phyloP scores from a whole-genome alignment of 35 echinoderm and acorn worm genomes.

The Apostichopus japonicus region DNA sequence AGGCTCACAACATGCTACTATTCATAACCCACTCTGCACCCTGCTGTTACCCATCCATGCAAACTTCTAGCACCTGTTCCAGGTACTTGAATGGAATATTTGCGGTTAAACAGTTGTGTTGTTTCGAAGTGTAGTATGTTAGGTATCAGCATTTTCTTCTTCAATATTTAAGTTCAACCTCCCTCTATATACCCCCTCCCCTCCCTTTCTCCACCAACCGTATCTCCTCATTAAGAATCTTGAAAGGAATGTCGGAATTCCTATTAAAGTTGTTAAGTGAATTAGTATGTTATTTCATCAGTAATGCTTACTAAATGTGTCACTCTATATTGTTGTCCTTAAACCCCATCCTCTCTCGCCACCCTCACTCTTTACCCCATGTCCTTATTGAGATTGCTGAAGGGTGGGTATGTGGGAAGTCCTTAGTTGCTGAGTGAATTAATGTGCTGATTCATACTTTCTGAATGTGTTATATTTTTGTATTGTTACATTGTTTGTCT shows the following conservation, averaged over 20 bases:
- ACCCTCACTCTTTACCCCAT: not conserved
- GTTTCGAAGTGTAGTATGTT: conserved; percentile 4
- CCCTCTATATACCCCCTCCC: not conserved
- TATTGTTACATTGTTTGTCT: too few relatives aligned
- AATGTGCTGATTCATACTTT: too few relatives aligned
- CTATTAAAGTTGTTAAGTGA: too few relatives aligned
- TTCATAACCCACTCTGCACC: conserved; percentile 2
- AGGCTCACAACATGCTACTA: not conserved
- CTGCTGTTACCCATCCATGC: not conserved
- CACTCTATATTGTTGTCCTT: not conserved
- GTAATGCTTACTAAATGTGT: not conserved
- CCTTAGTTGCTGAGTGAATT: too few relatives aligned
- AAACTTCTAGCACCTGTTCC: conserved; percentile 4
- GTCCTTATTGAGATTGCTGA: too few relatives aligned
- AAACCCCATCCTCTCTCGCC: not conserved
- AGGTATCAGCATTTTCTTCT: conserved; percentile 14
- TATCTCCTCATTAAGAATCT: too few relatives aligned
- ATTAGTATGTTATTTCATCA: too few relatives aligned
- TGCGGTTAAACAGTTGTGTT: not conserved
- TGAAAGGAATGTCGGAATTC: too few relatives aligned
- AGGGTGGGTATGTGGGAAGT: too few relatives aligned
- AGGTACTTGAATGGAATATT: conserved; percentile 24
- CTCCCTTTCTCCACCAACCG: not conserved
- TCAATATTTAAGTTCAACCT: conserved; percentile 15
- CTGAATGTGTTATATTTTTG: too few relatives aligned